phyloP scores from a whole-genome alignment of 2,113 vertebrate genomes.

The Platichthys stellatus region DNA sequence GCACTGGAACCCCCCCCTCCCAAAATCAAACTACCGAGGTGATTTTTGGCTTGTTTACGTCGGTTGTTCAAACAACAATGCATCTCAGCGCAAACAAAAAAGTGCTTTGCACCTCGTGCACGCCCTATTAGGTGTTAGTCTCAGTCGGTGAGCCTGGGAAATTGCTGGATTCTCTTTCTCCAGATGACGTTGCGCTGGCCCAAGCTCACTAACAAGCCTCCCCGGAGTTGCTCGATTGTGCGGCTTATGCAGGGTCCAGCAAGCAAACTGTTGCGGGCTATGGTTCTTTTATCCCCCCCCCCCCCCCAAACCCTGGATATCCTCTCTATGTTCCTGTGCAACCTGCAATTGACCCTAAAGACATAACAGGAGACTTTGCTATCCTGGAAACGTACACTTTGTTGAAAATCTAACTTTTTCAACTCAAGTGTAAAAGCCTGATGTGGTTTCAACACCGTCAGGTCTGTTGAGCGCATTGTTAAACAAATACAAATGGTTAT shows the following conservation, averaged over 20 bases:
- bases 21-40: not conserved
- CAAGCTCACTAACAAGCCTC: slow-evolving; percentile 71
- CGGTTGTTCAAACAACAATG: slow-evolving; percentile 68
- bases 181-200: slow-evolving; percentile 47
- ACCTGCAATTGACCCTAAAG: slow-evolving; percentile 33
- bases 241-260: slow-evolving; percentile 68
- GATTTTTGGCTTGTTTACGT: slow-evolving; percentile 56
- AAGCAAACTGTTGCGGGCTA: slow-evolving; percentile 46
- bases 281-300: slow-evolving; percentile 26
- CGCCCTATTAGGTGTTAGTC: slow-evolving; percentile 72
- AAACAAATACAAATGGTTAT: not conserved
- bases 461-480: slow-evolving; percentile 26
- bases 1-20: not conserved
- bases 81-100: slow-evolving; percentile 51
- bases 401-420: not conserved
- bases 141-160: slow-evolving; percentile 63
- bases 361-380: slow-evolving; percentile 47
- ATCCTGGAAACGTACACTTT: slow-evolving; percentile 34
- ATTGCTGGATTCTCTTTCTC: slow-evolving; percentile 69
- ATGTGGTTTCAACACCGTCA: slow-evolving; percentile 45
- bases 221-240: slow-evolving; percentile 58
- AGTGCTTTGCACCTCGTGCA: slow-evolving; percentile 46
- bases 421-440: slow-evolving; percentile 17
- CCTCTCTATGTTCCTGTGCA: slow-evolving; percentile 36
- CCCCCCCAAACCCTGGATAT: slow-evolving; percentile 30